Conservation (phyloP, 64 coral and sea anemone species). For the Anthopleura sola region DNA sequence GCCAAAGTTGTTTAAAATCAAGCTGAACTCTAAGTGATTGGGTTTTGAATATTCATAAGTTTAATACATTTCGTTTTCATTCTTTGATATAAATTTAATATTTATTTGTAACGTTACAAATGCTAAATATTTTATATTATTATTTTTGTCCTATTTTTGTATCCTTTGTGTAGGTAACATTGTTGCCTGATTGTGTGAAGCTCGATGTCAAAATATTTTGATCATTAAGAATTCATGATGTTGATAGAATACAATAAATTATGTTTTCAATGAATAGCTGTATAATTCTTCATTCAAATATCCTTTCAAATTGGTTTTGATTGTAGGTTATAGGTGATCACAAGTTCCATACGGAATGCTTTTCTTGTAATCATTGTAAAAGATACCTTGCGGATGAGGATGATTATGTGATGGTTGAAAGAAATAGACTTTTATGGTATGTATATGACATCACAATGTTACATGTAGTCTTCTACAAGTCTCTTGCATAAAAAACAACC, state of each 20-base stretch:
- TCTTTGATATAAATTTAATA: neutral
- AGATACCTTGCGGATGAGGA: slow-evolving; percentile 85
- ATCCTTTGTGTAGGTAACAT: too few relatives aligned
- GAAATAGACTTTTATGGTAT: slow-evolving; percentile 88
- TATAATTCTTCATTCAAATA: neutral
- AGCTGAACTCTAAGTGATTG: neutral
- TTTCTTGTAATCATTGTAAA: slow-evolving; percentile 76
- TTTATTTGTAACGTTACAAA: neutral
- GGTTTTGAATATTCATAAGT: neutral
- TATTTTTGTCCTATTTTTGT: too few relatives aligned
- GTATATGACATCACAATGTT: too few relatives aligned
- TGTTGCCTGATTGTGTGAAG: neutral
- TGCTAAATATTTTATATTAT: too few relatives aligned
- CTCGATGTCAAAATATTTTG: neutral
- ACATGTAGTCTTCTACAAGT: too few relatives aligned
- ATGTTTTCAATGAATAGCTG: neutral
- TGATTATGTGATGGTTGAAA: slow-evolving; percentile 77
- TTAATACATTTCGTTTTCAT: neutral
- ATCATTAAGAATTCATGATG: neutral
- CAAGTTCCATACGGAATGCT: slow-evolving; percentile 96
- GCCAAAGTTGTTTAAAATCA: neutral
- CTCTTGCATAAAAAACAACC: too few relatives aligned
- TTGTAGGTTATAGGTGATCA: slow-evolving; percentile 84
- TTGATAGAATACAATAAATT: neutral
- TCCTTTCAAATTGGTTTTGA: neutral